Evolutionary conservation across 2,797 vertebrate genomes (phyloP).

Genomic region (Chelidonichthys spinosus): DNA sequence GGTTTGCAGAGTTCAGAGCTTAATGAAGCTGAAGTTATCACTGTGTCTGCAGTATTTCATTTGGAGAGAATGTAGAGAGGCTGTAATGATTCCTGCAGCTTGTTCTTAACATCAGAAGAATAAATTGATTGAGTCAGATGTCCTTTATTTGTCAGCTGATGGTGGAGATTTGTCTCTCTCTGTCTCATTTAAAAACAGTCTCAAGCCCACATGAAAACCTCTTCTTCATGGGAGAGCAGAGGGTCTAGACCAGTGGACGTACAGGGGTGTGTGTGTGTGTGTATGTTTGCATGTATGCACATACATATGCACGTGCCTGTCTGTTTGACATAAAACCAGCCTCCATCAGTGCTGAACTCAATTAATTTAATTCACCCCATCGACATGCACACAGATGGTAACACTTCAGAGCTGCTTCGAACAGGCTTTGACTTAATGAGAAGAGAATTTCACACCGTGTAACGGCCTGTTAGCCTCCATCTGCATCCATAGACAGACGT

Average conservation of each 20-base stretch:
- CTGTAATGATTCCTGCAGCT: slow-evolving; percentile 26
- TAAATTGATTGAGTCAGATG: no score
- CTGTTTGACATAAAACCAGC: no score
- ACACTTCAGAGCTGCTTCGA: not conserved
- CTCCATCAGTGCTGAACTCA: not conserved
- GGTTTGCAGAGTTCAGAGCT: no score
- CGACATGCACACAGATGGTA: not conserved
- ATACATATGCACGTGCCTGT: no score
- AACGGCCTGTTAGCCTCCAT: not conserved
- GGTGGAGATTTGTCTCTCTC: no score
- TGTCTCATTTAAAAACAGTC: no score
- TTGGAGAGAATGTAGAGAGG: slow-evolving; percentile 2
- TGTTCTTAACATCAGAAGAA: not conserved
- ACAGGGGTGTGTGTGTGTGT: no score
- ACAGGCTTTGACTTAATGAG: not conserved
- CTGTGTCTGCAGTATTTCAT: slow-evolving; percentile 15
- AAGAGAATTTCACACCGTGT: not conserved
- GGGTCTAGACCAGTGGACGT: no score
- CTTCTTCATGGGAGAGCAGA: no score
- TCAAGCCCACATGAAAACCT: no score
- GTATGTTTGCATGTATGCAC: no score
- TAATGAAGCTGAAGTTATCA: slow-evolving; percentile 16
- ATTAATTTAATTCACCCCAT: not conserved
- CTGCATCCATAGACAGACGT: not conserved
- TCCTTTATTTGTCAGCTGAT: no score